Conservation (phyloP, 2,113 vertebrate species). For the Carettochelys insculpta region DNA sequence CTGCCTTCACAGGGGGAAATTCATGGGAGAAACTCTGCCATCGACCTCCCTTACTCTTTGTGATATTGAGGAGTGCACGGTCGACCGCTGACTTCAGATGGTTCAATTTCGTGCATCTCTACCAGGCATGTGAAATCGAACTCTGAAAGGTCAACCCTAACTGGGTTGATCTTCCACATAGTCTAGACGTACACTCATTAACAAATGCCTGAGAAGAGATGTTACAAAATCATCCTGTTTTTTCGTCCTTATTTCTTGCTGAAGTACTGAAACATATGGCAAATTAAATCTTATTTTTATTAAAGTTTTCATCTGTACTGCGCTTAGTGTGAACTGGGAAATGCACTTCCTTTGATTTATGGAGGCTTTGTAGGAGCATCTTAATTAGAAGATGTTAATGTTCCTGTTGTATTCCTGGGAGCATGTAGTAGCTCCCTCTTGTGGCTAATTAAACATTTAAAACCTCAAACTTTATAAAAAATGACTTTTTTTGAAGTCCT, state of each 20-base stretch:
- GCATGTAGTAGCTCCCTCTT: conserved; percentile 61
- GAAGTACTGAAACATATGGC: conserved; percentile 60
- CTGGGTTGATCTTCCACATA: no score
- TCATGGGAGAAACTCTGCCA: no score
- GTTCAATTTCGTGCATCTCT: no score
- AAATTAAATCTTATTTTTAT: conserved; percentile 64
- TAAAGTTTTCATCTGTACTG: conserved; percentile 50
- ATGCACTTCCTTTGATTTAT: conserved; percentile 60
- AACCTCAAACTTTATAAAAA: not conserved
- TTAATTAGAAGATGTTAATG: conserved; percentile 48
- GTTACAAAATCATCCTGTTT: conserved; percentile 19
- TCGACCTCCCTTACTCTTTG: no score
- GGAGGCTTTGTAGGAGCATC: conserved; percentile 32
- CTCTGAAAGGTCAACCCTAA: no score
- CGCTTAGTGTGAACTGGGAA: conserved; percentile 43
- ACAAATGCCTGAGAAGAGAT: conserved; percentile 25
- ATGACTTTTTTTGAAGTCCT: not conserved
- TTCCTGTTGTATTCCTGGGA: conserved; percentile 9
- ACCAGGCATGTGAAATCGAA: no score
- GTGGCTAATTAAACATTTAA: conserved; percentile 50
- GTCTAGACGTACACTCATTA: no score
- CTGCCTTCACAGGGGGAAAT: no score
- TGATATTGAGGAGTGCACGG: no score
- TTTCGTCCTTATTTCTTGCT: conserved; percentile 18
- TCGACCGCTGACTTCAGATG: no score